These are phyloP conservation scores for Odontocerum albicorne DNA, from an alignment of 2,888 invertebrate species.

Conservation along the genomic window DNA sequence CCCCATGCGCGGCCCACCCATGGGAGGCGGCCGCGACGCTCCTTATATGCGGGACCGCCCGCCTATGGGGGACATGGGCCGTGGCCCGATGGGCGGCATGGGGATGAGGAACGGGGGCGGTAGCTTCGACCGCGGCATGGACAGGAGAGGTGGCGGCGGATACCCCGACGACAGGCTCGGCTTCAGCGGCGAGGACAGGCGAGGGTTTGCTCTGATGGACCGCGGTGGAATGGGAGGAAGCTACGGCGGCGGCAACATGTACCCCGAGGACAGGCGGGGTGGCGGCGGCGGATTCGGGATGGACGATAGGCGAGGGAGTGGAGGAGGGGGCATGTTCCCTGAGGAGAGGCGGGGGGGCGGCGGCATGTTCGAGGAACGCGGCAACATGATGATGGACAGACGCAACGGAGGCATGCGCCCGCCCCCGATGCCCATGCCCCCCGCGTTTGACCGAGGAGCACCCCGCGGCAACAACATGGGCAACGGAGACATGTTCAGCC, in stretches of 20 bases:
- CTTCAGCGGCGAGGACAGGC: constrained; percentile 36
- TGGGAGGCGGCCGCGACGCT: constrained; percentile 43
- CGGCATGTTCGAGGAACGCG: constrained; percentile 49
- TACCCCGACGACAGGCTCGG: constrained; percentile 48
- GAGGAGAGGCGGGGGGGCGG: constrained; percentile 44
- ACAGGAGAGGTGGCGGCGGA: constrained; percentile 40
- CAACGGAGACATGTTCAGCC: constrained; percentile 56
- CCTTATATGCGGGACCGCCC: constrained; percentile 51
- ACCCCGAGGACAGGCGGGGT: constrained; percentile 44
- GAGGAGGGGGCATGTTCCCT: constrained; percentile 43
- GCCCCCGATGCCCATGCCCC: constrained; percentile 42
- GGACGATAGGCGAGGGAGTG: constrained; percentile 48
- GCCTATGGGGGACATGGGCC: constrained; percentile 40
- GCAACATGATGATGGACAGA: constrained; percentile 47
- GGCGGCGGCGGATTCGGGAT: constrained; percentile 40
- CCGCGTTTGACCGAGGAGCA: constrained; percentile 47
- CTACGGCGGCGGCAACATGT: constrained; percentile 35
- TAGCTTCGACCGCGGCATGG: constrained; percentile 46
- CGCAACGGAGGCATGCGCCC: constrained; percentile 42
- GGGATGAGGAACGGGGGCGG: constrained; percentile 43
- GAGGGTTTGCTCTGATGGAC: constrained; percentile 52
- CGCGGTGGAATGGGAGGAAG: constrained; percentile 54
- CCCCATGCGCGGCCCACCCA: constrained; percentile 45
- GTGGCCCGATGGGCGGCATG: constrained; percentile 54
- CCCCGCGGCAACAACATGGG: constrained; percentile 46